Conservation (phyloP, 1,140 invertebrate species). For the Hylyphantes graminicola region DNA sequence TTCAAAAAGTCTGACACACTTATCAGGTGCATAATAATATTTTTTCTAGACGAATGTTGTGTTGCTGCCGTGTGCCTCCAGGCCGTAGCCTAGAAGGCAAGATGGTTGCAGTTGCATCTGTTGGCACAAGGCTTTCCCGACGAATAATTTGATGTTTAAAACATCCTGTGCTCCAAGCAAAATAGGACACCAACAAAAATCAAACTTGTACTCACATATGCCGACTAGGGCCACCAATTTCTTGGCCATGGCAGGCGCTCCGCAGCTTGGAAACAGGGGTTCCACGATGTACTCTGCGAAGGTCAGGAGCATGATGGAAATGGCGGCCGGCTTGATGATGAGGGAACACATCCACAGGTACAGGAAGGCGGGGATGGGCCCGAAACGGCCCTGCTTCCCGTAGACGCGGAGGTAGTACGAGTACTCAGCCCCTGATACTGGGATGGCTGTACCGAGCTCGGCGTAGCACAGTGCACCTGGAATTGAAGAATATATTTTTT, state of each 20-base stretch:
- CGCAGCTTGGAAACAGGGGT: constrained; percentile 83
- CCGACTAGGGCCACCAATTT: constrained; percentile 76
- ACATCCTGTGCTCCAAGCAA: too few relatives aligned
- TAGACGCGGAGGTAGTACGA: constrained; percentile 72
- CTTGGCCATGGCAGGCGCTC: constrained; percentile 72
- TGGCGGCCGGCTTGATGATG: constrained; percentile 79
- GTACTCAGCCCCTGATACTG: constrained; percentile 85
- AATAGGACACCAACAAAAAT: too few relatives aligned
- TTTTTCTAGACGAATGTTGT: too few relatives aligned
- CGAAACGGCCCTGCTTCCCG: constrained; percentile 71
- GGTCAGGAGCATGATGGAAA: constrained; percentile 73
- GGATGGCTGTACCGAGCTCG: constrained; percentile 76
- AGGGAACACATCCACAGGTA: constrained; percentile 84
- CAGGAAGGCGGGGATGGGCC: constrained; percentile 80
- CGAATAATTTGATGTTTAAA: too few relatives aligned
- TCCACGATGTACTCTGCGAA: constrained; percentile 84
- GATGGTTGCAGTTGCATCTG: too few relatives aligned
- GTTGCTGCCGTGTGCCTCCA: too few relatives aligned
- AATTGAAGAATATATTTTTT: not conserved
- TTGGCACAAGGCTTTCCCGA: too few relatives aligned
- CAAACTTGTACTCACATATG: constrained; percentile 63
- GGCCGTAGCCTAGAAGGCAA: too few relatives aligned
- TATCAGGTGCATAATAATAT: too few relatives aligned
- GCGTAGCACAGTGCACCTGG: constrained; percentile 79
- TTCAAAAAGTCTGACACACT: too few relatives aligned